Base-by-base conservation (phyloP, 2,113 vertebrate species). In the Pseudopodoces humilis region DNA sequence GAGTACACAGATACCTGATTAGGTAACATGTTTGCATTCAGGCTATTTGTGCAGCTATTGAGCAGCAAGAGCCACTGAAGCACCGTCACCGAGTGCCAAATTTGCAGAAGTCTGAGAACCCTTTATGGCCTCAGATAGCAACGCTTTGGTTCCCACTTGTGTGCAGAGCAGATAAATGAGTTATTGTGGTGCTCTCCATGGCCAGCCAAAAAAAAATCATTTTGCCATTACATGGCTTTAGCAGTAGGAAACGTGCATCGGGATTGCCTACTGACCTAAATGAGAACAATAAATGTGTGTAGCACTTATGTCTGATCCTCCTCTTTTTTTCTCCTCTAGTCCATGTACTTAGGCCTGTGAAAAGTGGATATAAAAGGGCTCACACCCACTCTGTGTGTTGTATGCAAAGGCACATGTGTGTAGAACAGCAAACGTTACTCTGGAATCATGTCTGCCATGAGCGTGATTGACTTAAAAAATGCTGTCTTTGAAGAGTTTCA, bases 1-100 rank as follows among this genome's bases (percentile, higher is more conserved):
- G 94, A 82, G 91, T 91, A 96, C 91, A 94, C 94, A 95, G 91
- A 94, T 82, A 78, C 44, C 95, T 92, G 96, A 90, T 96, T 85
- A 95, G 90, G 91, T 94, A 95, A 92, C 46, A 1, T 95, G 94
- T 92, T 94, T 96, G 84, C 94, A 59, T 59, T 95, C 0, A 0
- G 68, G 82, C 55, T 92, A 50, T 97, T 97, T 94, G 91, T 87
- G 76, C 69, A 72, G 89, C 80, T 69, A 62, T 93, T 64, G 88
- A 92, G 91, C 83, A 82, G 69, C 89, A 87, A 91, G 80, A 78
- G 62, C 56, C 89, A 46, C 88, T 71, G 81, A 84, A 91, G 68
- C 59, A 55, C 91, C 0, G 0, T n/a, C 90, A 41, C 49, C 8
- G 1, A 67, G 83, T 82, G 81, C 74, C 91, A 65, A 31, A 89